These are phyloP conservation scores for Ennomos erosarius DNA, from an alignment of 2,888 invertebrate species.

Conservation along the genomic window DNA sequence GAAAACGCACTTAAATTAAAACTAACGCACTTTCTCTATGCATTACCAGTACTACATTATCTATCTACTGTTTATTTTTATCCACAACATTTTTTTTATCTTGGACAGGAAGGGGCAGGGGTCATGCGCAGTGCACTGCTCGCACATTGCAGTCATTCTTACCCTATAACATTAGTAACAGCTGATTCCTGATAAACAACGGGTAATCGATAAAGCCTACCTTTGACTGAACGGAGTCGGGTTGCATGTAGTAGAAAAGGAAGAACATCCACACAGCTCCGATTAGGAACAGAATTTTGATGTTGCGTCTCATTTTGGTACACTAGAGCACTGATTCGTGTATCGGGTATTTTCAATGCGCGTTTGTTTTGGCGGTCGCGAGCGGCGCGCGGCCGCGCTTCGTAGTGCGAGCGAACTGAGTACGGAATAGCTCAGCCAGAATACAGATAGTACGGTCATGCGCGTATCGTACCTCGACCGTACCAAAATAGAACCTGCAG, in stretches of 20 bases:
- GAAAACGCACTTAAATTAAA: constrained; percentile 30
- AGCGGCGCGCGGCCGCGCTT: constrained; percentile 82
- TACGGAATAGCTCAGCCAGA: constrained; percentile 45
- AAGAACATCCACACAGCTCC: constrained; percentile 78
- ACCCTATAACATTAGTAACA: constrained; percentile 48
- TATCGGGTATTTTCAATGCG: constrained; percentile 48
- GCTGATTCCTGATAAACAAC: constrained; percentile 62
- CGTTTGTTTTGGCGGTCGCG: constrained; percentile 47
- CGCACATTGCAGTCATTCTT: constrained; percentile 48
- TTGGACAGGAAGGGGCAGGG: constrained; percentile 43
- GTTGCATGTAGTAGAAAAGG: constrained; percentile 79
- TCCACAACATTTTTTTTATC: constrained; percentile 10
- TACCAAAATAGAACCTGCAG: constrained; percentile 69
- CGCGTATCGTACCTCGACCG: constrained; percentile 73
- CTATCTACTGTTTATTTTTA: constrained; percentile 23
- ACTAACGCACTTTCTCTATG: constrained; percentile 37
- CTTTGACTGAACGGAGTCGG: constrained; percentile 72
- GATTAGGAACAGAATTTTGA: constrained; percentile 74
- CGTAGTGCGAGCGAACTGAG: constrained; percentile 71
- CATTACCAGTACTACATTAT: constrained; percentile 1
- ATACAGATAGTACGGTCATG: constrained; percentile 68
- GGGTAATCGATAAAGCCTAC: constrained; percentile 48
- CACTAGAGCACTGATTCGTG: constrained; percentile 46
- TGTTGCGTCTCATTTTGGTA: constrained; percentile 72
- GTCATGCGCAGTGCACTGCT: constrained; percentile 70